Percentiles rank a stretch among this genome's conserved stretches.
Evolutionary conservation across 2,113 vertebrate species (phyloP).

Genomic region (Accipiter virgatus): DNA sequence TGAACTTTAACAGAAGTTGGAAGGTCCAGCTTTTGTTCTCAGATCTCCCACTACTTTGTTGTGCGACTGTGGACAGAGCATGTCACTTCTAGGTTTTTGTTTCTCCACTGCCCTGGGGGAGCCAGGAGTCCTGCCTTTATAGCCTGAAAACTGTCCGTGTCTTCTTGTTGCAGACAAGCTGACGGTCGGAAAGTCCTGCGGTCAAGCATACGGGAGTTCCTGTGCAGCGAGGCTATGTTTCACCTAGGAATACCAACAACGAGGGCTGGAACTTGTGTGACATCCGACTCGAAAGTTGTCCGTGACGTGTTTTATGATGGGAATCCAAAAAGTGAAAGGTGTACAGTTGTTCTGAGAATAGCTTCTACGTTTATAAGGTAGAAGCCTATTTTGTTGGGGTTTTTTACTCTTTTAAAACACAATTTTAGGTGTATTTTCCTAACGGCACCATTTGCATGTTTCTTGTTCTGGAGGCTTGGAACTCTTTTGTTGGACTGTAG

Average conservation of each 20-base stretch:
- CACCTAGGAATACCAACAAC: slow-evolving; percentile 92
- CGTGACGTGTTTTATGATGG: slow-evolving; percentile 90
- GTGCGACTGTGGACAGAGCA: too few relatives aligned
- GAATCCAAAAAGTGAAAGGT: slow-evolving; percentile 82
- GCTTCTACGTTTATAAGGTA: slow-evolving; percentile 93
- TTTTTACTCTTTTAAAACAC: neutral
- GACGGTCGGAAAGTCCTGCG: slow-evolving; percentile 94
- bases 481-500: neutral
- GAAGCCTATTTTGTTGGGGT: neutral
- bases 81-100: neutral
- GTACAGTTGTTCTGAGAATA: slow-evolving; percentile 90
- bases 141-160: fast-evolving
- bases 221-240: slow-evolving; percentile 94
- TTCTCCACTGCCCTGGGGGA: neutral
- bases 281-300: slow-evolving; percentile 82
- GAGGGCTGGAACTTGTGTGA: slow-evolving; percentile 87
- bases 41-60: neutral
- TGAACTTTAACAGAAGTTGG: neutral
- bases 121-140: neutral
- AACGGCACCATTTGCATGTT: fast-evolving
- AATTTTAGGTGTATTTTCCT: neutral
- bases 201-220: slow-evolving; percentile 94
- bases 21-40: neutral
- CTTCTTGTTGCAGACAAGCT: slow-evolving; percentile 78
- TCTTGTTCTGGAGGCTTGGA: neutral